These are phyloP conservation scores for Cydia pomonella DNA, from an alignment of 1,140 invertebrate species.

Conservation along the genomic window DNA sequence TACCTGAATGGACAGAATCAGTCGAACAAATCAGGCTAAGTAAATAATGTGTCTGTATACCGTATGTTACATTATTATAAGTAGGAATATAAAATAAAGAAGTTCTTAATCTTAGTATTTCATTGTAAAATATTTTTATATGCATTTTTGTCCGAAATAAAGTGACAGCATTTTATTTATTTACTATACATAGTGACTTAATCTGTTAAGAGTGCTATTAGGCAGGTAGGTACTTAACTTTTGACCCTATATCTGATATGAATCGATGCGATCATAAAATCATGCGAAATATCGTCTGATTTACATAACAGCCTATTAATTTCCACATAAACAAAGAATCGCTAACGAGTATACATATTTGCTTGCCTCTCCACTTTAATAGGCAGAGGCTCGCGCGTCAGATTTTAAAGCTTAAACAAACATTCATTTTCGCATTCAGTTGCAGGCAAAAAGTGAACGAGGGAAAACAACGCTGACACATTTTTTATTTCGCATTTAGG, in stretches of 20 bases:
- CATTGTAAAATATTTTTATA: too few species aligned
- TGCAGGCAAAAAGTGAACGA: conserved; percentile 30
- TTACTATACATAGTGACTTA: too few species aligned
- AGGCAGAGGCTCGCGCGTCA: conserved; percentile 31
- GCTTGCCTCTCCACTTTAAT: conserved; percentile 38
- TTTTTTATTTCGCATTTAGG: conserved; percentile 20
- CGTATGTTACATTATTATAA: too few species aligned
- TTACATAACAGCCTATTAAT: conserved; percentile 26
- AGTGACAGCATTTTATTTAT: too few species aligned
- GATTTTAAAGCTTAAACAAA: conserved; percentile 39
- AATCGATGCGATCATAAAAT: conserved; percentile 9
- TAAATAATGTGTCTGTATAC: too few species aligned
- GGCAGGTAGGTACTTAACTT: too few species aligned
- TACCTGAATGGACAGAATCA: too few species aligned
- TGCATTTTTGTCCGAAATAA: too few species aligned
- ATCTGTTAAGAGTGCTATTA: too few species aligned
- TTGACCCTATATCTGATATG: not conserved
- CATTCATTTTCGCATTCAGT: conserved; percentile 34
- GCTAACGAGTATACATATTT: conserved; percentile 36
- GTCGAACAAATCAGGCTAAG: too few species aligned
- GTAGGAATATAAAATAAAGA: too few species aligned
- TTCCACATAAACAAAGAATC: conserved; percentile 27
- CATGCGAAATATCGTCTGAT: not conserved
- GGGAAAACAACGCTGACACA: conserved; percentile 19
- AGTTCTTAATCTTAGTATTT: too few species aligned